These are phyloP conservation scores for Champsocephalus esox DNA, from an alignment of 2,797 vertebrate species.

Conservation along the genomic window DNA sequence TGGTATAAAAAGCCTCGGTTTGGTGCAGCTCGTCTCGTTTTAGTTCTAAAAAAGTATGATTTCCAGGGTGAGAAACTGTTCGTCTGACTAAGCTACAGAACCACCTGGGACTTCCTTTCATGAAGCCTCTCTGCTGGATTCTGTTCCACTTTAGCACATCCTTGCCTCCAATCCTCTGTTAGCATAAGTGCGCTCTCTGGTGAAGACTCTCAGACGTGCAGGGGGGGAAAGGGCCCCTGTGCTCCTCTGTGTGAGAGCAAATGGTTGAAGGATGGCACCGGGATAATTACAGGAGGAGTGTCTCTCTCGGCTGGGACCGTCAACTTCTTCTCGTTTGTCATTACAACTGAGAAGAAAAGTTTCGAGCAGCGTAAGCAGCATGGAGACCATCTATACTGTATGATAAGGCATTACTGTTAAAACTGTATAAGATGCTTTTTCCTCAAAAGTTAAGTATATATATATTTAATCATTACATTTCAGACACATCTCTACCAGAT, in stretches of 20 bases:
- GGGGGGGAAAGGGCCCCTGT: constrained; percentile 27
- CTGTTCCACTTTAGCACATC: constrained; percentile 66
- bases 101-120: constrained; percentile 66
- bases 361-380: constrained; percentile 50
- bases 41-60: constrained; percentile 55
- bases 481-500: too few relatives aligned
- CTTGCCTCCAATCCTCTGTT: constrained; percentile 49
- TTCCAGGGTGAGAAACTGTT: constrained; percentile 58
- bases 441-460: too few relatives aligned
- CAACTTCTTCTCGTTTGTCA: constrained; percentile 47
- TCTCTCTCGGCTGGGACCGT: constrained; percentile 58
- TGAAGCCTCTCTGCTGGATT: constrained; percentile 59
- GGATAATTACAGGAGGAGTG: constrained; percentile 63
- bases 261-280: constrained; percentile 44
- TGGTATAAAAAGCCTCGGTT: constrained; percentile 43
- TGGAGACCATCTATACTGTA: constrained; percentile 12
- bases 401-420: background rate
- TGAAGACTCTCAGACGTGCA: constrained; percentile 44
- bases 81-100: constrained; percentile 56
- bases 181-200: constrained; percentile 55
- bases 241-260: constrained; percentile 45
- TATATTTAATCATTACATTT: too few relatives aligned
- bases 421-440: background rate
- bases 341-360: constrained; percentile 19
- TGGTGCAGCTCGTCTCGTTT: constrained; percentile 56